These are phyloP conservation scores for Mallotus villosus DNA, from an alignment of 2,797 vertebrate genomes.

Conservation along the genomic window DNA sequence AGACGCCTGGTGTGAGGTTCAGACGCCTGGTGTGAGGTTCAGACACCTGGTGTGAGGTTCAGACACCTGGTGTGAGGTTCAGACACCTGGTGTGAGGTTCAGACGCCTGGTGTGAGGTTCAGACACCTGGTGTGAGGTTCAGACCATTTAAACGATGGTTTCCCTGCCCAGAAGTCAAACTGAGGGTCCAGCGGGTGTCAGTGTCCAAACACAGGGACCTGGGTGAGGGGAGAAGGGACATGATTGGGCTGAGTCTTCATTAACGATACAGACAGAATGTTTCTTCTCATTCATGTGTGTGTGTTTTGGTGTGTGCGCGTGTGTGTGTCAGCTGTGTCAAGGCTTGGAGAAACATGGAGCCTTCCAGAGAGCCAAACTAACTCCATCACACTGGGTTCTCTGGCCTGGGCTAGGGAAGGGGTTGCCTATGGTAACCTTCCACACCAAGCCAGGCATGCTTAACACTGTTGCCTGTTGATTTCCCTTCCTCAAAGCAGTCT, in stretches of 20 bases:
- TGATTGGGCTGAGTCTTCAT: neutral
- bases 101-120: neutral
- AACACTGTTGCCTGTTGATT: slow-evolving; percentile 25
- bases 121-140: neutral
- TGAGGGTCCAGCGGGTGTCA: slow-evolving; percentile 32
- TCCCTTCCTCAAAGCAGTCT: neutral
- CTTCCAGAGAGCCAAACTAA: slow-evolving; percentile 16
- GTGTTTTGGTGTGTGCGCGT: neutral
- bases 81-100: too few relatives aligned
- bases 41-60: too few relatives aligned
- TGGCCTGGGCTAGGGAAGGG: slow-evolving; percentile 15
- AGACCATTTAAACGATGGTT: slow-evolving; percentile 20
- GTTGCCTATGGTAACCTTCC: slow-evolving; percentile 44
- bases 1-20: too few relatives aligned
- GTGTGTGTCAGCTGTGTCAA: slow-evolving; percentile 21
- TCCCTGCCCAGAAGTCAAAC: slow-evolving; percentile 31
- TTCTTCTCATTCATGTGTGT: slow-evolving; percentile 9
- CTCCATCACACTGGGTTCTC: slow-evolving; percentile 16
- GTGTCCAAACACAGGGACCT: neutral
- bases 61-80: too few relatives aligned
- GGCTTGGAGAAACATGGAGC: slow-evolving; percentile 29
- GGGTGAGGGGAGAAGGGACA: neutral
- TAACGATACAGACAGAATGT: neutral
- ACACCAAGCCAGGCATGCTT: slow-evolving; percentile 34
- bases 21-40: too few relatives aligned